Percentiles rank a stretch among this genome's conserved stretches.
phyloP scores from a whole-genome alignment of 1,140 invertebrate genomes.

The Bombus picipes region DNA sequence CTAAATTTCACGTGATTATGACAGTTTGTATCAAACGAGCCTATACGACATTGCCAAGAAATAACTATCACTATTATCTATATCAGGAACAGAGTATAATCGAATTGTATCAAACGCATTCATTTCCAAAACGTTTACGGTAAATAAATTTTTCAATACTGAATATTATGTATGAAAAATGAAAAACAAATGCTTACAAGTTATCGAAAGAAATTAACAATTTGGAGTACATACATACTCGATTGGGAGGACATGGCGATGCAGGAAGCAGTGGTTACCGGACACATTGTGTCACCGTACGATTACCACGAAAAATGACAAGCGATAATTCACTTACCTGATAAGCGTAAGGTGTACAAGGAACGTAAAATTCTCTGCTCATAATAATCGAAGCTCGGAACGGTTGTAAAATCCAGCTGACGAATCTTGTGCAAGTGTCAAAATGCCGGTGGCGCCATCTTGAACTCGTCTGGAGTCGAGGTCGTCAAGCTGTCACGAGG shows the following conservation, averaged over 20 bases:
- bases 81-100: background rate
- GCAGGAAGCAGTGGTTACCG: background rate
- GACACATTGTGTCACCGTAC: no score
- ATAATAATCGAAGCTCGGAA: constrained; percentile 70
- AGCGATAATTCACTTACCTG: constrained; percentile 71
- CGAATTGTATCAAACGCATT: background rate
- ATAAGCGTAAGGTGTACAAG: constrained; percentile 79
- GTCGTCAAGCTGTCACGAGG: constrained; percentile 77
- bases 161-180: background rate
- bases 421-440: constrained; percentile 74
- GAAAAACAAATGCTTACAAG: background rate
- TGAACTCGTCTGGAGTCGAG: constrained; percentile 53
- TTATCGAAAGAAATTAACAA: constrained; percentile 25
- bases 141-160: no score
- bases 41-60: background rate
- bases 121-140: background rate
- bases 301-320: background rate
- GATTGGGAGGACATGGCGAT: background rate
- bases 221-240: background rate
- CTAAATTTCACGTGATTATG: background rate
- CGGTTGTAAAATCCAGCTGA: constrained; percentile 73
- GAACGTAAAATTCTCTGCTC: constrained; percentile 80
- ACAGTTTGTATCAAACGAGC: background rate
- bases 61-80: background rate
- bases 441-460: constrained; percentile 80